Base-by-base conservation (phyloP, 2,113 vertebrate species). In the Siniperca knerii region DNA sequence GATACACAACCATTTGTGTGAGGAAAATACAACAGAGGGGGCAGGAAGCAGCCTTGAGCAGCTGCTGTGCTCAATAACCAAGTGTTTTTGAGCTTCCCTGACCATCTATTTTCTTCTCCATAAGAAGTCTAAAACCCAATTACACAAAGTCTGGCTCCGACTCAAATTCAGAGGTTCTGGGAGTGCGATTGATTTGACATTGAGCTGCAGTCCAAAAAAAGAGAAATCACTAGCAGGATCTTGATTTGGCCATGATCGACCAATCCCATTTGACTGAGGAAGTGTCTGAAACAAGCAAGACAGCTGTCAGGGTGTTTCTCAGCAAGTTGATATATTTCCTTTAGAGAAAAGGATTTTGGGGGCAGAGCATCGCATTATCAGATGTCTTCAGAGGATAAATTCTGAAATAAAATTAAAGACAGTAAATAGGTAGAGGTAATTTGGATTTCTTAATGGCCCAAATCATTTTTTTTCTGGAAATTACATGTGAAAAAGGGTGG, bases 181-280 rank as follows among this genome's bases (percentile, higher is more conserved):
- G 70, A 48, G 37, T 42, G 37, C 2, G 15, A 86, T 82, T 57
- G 87, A 91, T 92, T 57, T 61, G 18, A 73, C 33, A 73, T 54
- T 37, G 71, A 87, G 81, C 81, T 6, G 21, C 62, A 10, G 57
- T 62, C 35, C 18, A 60, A 50, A 73, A 58, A 84, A 33, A n/a
- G 21, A 84, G 6, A 64, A 84, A 74, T 84, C 62, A 33, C 13
- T 50, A 0, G 65, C 33, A 58, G 64, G 79, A 65, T 79, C 46
- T 87, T 44, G 78, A 84, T 86, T 71, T 42, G 50, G 20, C 42
- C 2, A 0, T 1, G 62, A 79, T 82, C n/a, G 23, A 76, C 37
- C 33, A n/a, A 55, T 15, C 15, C 20, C 11, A 0, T 65, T 25
- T 16, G 33, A 69, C 37, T 60, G 55, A 40, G 25, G 42, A 55